Conservation (phyloP, 64 coral and sea anemone species). For the Porites australiensis region DNA sequence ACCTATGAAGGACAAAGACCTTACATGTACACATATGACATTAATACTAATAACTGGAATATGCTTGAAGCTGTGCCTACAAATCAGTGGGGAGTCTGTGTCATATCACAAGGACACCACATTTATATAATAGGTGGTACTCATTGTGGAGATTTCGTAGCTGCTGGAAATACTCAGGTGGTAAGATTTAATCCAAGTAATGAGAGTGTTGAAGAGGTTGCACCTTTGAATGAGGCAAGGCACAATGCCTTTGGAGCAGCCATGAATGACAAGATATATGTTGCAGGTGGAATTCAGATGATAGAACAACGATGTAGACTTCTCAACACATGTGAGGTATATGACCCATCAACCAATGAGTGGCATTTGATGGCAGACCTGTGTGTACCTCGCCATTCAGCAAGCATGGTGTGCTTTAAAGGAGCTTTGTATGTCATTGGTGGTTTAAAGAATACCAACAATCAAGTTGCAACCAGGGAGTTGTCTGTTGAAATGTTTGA, state of each 20-base stretch:
- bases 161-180: background rate
- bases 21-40: background rate
- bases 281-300: background rate
- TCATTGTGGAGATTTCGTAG: background rate
- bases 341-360: background rate
- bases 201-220: background rate
- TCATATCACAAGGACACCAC: background rate
- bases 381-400: background rate
- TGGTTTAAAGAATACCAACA: background rate
- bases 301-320: background rate
- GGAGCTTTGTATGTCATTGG: conserved; percentile 27
- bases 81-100: background rate
- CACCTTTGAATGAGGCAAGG: too few relatives aligned
- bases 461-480: background rate
- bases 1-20: background rate
- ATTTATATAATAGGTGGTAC: background rate
- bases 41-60: background rate
- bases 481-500: conserved; percentile 22
- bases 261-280: too few relatives aligned
- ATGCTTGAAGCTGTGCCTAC: background rate
- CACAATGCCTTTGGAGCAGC: too few relatives aligned
- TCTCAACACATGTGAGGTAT: conserved; percentile 1
- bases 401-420: conserved; percentile 26
- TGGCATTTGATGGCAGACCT: conserved; percentile 19
- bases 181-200: background rate